phyloP scores from a whole-genome alignment of 2,113 vertebrate genomes.

The Megaceryle maxima region DNA sequence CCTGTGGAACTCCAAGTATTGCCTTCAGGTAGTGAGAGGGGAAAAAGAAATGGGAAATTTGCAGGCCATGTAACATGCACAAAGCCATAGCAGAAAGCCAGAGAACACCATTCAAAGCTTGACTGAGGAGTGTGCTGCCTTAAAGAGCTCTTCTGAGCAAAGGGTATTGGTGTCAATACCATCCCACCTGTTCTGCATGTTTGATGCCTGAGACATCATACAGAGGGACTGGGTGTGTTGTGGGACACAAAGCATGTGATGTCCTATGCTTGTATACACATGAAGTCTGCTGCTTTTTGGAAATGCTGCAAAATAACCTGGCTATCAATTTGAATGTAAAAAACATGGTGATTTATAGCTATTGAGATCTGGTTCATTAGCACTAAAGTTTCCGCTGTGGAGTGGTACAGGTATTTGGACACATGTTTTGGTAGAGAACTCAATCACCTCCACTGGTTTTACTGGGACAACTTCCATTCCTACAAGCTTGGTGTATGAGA shows the following conservation, averaged over 20 bases:
- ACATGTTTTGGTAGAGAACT: not conserved
- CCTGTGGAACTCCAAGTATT: not conserved
- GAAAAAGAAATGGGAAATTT: not conserved
- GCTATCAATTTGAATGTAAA: not conserved
- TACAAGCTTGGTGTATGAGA: not conserved
- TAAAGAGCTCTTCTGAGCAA: not conserved
- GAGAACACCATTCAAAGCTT: not conserved
- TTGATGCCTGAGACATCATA: not conserved
- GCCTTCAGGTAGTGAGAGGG: not conserved
- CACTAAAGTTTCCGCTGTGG: not conserved
- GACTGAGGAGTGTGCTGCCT: not conserved
- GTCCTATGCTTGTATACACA: fast-evolving
- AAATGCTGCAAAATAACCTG: not conserved
- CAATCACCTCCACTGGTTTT: not conserved
- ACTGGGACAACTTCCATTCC: not conserved
- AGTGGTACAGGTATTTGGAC: not conserved
- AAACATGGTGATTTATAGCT: not conserved
- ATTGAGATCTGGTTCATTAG: not conserved
- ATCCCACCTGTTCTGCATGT: not conserved
- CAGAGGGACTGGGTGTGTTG: not conserved
- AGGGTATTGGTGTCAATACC: fast-evolving
- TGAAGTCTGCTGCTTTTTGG: not conserved
- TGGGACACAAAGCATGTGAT: not conserved
- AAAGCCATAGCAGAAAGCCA: not conserved
- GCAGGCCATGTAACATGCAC: not conserved